These are phyloP conservation scores for Drosophila melanosoma DNA, from an alignment of 2,888 invertebrate species.

Conservation along the genomic window DNA sequence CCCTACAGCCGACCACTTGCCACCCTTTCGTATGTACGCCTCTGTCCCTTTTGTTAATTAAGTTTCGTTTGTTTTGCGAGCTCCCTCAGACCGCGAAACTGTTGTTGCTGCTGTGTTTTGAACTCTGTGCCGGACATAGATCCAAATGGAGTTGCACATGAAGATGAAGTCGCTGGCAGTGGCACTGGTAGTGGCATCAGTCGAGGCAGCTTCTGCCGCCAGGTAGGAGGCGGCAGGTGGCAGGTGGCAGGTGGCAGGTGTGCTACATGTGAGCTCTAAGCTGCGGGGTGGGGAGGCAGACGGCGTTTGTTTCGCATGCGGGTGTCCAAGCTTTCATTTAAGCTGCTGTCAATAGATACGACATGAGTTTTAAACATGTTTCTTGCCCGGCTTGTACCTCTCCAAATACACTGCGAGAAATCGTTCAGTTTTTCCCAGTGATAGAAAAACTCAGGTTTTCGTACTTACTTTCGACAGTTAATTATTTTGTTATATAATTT, in stretches of 20 bases:
- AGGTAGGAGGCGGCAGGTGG: not conserved
- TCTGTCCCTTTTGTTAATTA: conserved; percentile 77
- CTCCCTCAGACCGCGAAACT: conserved; percentile 44
- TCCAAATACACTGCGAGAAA: conserved; percentile 1
- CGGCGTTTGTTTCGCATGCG: conserved; percentile 19
- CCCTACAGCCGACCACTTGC: not conserved
- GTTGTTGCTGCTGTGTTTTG: conserved; percentile 38
- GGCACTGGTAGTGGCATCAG: not conserved
- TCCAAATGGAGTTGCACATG: conserved; percentile 46
- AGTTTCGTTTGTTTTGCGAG: conserved; percentile 81
- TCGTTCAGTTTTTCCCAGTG: not conserved
- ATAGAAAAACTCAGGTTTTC: not conserved
- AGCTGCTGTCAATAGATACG: conserved; percentile 38
- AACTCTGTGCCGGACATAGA: conserved; percentile 59
- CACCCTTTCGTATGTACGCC: conserved; percentile 4
- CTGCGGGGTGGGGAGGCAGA: not conserved
- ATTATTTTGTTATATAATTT: not conserved
- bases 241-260: conserved; percentile 6
- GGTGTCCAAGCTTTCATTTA: conserved; percentile 33
- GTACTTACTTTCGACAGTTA: not conserved
- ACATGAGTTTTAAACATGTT: conserved; percentile 20
- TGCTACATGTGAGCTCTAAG: not conserved
- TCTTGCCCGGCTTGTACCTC: not conserved
- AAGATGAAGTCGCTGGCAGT: conserved; percentile 4
- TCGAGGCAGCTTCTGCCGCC: not conserved